Percentiles rank a stretch among this genome's conserved stretches.
Evolutionary conservation across 2,888 invertebrate species (phyloP).

Genomic region (Synanthedon andrenaeformis): DNA sequence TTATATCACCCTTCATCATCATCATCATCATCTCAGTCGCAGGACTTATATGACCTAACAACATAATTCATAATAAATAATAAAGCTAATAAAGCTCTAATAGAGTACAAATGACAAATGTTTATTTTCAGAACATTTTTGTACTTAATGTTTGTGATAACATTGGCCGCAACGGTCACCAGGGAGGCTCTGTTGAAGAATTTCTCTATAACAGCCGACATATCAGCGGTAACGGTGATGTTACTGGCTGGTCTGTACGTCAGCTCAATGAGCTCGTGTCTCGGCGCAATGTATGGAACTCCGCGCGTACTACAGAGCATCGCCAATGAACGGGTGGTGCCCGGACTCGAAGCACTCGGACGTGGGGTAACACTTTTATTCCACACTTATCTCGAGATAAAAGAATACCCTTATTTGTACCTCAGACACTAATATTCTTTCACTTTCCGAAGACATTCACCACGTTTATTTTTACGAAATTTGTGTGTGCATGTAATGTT

Average conservation of each 20-base stretch:
- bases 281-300: slow-evolving; percentile 96
- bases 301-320: slow-evolving; percentile 95
- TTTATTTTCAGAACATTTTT: slow-evolving; percentile 78
- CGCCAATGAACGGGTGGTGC: slow-evolving; percentile 94
- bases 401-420: too few species aligned
- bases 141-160: slow-evolving; percentile 90
- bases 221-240: slow-evolving; percentile 84
- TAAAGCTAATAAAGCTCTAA: too few species aligned
- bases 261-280: slow-evolving; percentile 94
- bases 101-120: too few species aligned
- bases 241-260: slow-evolving; percentile 94
- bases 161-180: slow-evolving; percentile 89
- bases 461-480: too few species aligned
- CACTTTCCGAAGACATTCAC: too few species aligned
- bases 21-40: too few species aligned
- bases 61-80: too few species aligned
- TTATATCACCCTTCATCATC: too few species aligned
- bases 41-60: too few species aligned
- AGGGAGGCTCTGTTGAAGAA: slow-evolving; percentile 78
- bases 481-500: too few species aligned
- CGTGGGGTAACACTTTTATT: slow-evolving; percentile 79
- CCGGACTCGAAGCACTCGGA: slow-evolving; percentile 85
- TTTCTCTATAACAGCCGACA: slow-evolving; percentile 93
- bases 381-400: too few species aligned
- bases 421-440: too few species aligned